Evolutionary conservation across 2,113 vertebrate genomes (phyloP).

Genomic region (Sula dactylatra): DNA sequence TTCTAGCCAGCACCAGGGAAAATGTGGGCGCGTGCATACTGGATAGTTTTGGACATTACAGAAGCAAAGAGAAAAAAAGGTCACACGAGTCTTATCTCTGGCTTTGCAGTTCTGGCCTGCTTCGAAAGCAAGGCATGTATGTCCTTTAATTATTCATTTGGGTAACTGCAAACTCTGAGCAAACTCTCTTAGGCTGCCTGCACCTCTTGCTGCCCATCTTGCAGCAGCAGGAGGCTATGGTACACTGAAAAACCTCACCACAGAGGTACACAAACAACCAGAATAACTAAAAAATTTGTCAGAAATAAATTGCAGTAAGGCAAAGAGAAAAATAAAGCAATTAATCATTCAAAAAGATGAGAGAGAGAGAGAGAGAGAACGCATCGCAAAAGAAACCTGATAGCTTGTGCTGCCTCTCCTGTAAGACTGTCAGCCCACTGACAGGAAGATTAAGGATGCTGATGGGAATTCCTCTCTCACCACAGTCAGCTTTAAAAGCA

Average conservation of each 20-base stretch:
- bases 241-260: neutral
- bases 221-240: neutral
- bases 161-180: neutral
- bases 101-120: neutral
- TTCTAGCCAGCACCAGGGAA: neutral
- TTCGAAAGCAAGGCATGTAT: neutral
- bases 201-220: neutral
- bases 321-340: neutral
- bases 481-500: neutral
- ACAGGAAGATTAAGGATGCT: constrained; percentile 3
- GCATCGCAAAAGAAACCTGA: neutral
- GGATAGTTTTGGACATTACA: neutral
- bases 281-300: neutral
- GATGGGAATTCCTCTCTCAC: constrained; percentile 28
- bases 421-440: neutral
- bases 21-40: neutral
- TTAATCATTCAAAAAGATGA: neutral
- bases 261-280: neutral
- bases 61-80: neutral
- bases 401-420: neutral
- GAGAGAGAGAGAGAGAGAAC: neutral
- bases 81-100: neutral
- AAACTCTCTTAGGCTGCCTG: neutral
- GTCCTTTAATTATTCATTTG: constrained; percentile 35
- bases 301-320: neutral